Evolutionary conservation across 2,888 invertebrate genomes (phyloP).

Genomic region (Coenonympha glycerion): DNA sequence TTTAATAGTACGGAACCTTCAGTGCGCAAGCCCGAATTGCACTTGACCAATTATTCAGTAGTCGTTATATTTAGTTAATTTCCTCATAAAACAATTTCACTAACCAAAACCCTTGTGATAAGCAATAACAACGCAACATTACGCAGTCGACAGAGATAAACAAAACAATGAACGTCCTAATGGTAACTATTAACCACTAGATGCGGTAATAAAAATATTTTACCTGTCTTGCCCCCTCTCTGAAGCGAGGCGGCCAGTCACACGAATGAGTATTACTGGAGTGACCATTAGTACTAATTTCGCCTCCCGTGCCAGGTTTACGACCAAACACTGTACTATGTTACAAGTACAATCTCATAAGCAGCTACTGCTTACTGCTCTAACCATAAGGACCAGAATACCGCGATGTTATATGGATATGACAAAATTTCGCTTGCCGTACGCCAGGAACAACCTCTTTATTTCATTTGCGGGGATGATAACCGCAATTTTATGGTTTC

Average conservation of each 20-base stretch:
- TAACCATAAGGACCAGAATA: conserved; percentile 2
- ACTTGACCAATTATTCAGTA: too few relatives aligned
- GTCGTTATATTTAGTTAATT: neutral
- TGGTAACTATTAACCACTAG: conserved; percentile 53
- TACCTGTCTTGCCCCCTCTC: conserved; percentile 46
- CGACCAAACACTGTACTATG: conserved; percentile 29
- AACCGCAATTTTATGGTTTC: conserved; percentile 19
- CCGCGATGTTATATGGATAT: neutral
- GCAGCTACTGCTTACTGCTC: conserved; percentile 3
- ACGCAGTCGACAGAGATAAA: conserved; percentile 36
- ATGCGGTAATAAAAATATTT: conserved; percentile 60
- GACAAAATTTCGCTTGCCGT: neutral
- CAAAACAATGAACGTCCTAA: conserved; percentile 51
- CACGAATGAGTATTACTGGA: conserved; percentile 44
- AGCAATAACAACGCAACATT: neutral
- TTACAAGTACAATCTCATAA: conserved; percentile 11
- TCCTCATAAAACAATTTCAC: neutral
- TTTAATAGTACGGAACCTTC: too few relatives aligned
- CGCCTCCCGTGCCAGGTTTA: conserved; percentile 33
- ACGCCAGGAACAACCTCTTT: conserved; percentile 11
- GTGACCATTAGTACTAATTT: conserved; percentile 55
- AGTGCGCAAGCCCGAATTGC: too few relatives aligned
- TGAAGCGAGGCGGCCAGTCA: conserved; percentile 42
- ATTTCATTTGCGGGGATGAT: conserved; percentile 23
- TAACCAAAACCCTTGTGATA: neutral